A percentile compares a stretch with the other conserved stretches of the same genome.
phyloP scores from a whole-genome alignment of 2,888 invertebrate genomes.

The Chymomyza procnemis region DNA sequence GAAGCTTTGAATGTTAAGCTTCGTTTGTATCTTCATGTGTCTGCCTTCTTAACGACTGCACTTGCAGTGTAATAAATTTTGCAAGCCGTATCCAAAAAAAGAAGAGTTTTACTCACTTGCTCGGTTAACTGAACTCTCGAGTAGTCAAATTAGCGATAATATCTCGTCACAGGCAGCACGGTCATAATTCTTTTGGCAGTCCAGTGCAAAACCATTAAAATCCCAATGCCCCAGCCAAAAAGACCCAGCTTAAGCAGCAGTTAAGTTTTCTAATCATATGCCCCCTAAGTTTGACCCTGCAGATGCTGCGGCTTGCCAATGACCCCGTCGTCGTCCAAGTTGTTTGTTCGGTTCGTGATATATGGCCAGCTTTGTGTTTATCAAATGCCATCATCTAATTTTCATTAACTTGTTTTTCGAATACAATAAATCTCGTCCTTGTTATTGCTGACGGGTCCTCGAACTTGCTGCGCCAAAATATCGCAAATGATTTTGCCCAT shows the following conservation, averaged over 20 bases:
- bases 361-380: constrained; percentile 59
- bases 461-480: constrained; percentile 24
- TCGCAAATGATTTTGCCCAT: constrained; percentile 5
- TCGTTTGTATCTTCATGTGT: neutral
- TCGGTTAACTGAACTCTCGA: constrained; percentile 68
- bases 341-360: constrained; percentile 41
- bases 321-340: neutral
- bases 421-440: constrained; percentile 55
- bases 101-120: constrained; percentile 12
- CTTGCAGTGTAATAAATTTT: neutral
- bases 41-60: neutral
- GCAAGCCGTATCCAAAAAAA: neutral
- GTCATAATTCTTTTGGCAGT: constrained; percentile 65
- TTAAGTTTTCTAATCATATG: constrained; percentile 3
- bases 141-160: constrained; percentile 68
- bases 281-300: neutral
- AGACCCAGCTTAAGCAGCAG: neutral
- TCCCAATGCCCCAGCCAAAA: constrained; percentile 38
- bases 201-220: constrained; percentile 60
- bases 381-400: constrained; percentile 69
- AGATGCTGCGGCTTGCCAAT: constrained; percentile 1
- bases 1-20: too few relatives aligned
- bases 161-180: constrained; percentile 59
- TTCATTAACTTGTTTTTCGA: constrained; percentile 66
- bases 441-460: constrained; percentile 17